Percentiles rank a stretch among this genome's conserved stretches.
phyloP scores from a whole-genome alignment of 1,140 invertebrate species.

The Trachymyrmex cornetzi region DNA sequence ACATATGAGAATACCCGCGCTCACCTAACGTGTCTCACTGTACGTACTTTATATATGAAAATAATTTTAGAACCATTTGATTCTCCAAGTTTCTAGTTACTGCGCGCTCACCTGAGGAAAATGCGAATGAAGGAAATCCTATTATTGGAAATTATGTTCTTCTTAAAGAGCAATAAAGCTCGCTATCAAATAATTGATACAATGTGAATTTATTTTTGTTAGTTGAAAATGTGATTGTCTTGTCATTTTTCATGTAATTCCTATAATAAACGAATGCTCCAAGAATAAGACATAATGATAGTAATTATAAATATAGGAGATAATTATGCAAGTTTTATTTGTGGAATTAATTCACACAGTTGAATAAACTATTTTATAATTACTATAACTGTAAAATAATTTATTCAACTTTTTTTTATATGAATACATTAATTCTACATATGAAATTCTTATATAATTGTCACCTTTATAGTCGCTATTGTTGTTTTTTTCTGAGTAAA shows the following conservation, averaged over 20 bases:
- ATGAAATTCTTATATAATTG: too few species aligned
- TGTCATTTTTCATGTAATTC: neutral
- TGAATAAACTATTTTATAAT: too few species aligned
- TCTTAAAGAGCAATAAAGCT: neutral
- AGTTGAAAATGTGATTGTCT: neutral
- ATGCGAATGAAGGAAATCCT: neutral
- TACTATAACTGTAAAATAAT: too few species aligned
- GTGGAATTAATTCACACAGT: too few species aligned
- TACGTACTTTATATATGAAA: neutral
- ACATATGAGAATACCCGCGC: neutral
- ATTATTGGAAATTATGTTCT: neutral
- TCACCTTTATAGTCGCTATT: too few species aligned
- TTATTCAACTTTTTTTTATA: too few species aligned
- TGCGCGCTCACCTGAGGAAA: neutral
- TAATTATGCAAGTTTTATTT: too few species aligned
- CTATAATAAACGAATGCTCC: too few species aligned
- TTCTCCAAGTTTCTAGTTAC: neutral
- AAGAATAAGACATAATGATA: too few species aligned
- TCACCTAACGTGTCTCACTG: neutral
- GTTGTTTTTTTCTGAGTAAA: neutral
- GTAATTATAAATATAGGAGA: too few species aligned
- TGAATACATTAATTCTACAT: too few species aligned
- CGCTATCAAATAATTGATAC: neutral
- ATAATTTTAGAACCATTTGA: constrained; percentile 1
- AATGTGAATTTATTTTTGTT: constrained; percentile 1